Percentiles rank a stretch among this genome's conserved stretches.
Evolutionary conservation across 2,797 vertebrate genomes (phyloP).

Genomic region (Taenioides sp.): DNA sequence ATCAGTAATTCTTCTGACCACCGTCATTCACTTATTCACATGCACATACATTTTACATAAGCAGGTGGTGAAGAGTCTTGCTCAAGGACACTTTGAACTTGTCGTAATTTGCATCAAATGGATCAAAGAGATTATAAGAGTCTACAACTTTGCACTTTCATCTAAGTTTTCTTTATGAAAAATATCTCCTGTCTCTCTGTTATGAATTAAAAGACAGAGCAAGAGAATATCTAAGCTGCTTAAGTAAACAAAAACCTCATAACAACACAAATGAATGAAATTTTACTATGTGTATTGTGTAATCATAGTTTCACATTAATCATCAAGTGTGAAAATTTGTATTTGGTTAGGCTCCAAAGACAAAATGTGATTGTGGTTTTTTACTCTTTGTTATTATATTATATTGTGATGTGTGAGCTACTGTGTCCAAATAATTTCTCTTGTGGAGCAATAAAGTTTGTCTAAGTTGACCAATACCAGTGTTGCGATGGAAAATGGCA

Average conservation of each 20-base stretch:
- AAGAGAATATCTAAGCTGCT: neutral
- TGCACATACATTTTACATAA: neutral
- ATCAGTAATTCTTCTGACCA: no score
- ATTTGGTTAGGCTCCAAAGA: constrained; percentile 3
- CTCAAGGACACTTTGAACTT: no score
- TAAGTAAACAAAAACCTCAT: neutral
- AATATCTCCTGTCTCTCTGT: neutral
- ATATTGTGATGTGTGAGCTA: no score
- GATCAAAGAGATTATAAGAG: no score
- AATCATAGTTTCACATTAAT: constrained; percentile 5
- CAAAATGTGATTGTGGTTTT: neutral
- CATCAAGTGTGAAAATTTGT: constrained; percentile 4
- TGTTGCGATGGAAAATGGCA: no score
- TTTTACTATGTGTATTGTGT: neutral
- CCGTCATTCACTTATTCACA: neutral
- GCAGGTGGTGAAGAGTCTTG: neutral
- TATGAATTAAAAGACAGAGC: neutral
- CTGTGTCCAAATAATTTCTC: no score
- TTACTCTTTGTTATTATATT: no score
- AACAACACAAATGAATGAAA: neutral
- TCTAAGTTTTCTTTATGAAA: neutral
- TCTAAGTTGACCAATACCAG: no score
- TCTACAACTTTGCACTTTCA: no score
- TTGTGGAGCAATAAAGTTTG: no score
- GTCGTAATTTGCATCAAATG: no score